phyloP scores from a whole-genome alignment of 2,113 vertebrate genomes.

The Felis catus region DNA sequence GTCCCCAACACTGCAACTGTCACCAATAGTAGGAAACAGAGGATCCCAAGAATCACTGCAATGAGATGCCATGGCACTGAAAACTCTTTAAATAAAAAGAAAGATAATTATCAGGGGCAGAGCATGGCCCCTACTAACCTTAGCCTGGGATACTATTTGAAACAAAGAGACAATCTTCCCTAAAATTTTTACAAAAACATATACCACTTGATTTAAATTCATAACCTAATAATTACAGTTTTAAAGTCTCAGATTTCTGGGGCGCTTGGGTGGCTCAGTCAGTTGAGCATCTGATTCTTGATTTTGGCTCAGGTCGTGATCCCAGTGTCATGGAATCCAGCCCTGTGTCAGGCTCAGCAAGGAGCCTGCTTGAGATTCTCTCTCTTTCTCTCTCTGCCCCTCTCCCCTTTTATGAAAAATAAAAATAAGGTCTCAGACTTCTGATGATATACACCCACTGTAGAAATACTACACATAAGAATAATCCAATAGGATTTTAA shows the following conservation, averaged over 20 bases:
- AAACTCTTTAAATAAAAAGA: slow-evolving; percentile 26
- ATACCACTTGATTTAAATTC: not conserved
- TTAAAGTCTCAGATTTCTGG: not conserved
- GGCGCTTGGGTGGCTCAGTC: too few relatives aligned
- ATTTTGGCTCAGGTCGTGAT: too few relatives aligned
- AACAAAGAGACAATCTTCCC: not conserved
- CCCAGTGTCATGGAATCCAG: too few relatives aligned
- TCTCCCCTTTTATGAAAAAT: too few relatives aligned
- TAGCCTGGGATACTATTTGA: not conserved
- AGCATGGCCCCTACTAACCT: not conserved
- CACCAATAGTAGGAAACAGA: slow-evolving; percentile 44
- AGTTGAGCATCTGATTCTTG: too few relatives aligned
- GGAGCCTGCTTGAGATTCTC: too few relatives aligned
- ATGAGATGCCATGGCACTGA: not conserved
- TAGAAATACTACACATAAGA: not conserved
- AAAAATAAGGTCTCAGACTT: not conserved
- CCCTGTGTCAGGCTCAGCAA: too few relatives aligned
- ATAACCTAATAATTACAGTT: not conserved
- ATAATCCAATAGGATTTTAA: not conserved
- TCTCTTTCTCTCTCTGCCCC: too few relatives aligned
- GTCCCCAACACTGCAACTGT: not conserved
- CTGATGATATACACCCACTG: not conserved
- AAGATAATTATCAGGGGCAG: not conserved
- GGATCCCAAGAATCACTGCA: not conserved
- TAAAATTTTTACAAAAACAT: not conserved